Conservation (phyloP, 2,113 vertebrate species). For the Elaphurus davidianus region DNA sequence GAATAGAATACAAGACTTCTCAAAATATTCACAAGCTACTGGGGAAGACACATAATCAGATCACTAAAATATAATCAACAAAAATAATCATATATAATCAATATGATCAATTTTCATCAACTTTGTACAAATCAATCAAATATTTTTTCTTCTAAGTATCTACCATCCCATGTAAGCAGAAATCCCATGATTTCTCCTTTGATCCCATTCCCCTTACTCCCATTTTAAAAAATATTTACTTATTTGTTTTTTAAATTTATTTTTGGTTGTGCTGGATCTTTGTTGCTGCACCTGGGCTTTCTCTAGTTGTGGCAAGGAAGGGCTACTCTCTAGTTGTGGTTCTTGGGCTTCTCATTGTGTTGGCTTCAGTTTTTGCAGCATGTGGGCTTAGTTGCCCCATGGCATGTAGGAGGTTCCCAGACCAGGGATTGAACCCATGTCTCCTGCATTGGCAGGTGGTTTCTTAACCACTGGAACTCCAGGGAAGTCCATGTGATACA, state of each 20-base stretch:
- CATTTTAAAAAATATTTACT: background rate
- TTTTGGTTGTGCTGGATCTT: background rate
- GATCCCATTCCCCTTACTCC: background rate
- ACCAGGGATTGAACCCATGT: background rate
- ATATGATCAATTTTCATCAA: background rate
- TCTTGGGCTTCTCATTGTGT: background rate
- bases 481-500: background rate
- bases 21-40: background rate
- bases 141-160: background rate
- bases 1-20: constrained; percentile 11
- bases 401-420: background rate
- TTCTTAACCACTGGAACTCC: background rate
- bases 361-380: background rate
- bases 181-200: background rate
- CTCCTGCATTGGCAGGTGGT: background rate
- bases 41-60: background rate
- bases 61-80: background rate
- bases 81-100: background rate
- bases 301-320: background rate
- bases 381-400: background rate
- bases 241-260: background rate
- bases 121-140: background rate
- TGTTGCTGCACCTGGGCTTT: background rate
- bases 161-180: background rate
- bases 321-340: background rate